Percentiles rank a stretch among this genome's conserved stretches.
Evolutionary conservation across 2,113 vertebrate genomes (phyloP).

Genomic region (Istiophorus platypterus): DNA sequence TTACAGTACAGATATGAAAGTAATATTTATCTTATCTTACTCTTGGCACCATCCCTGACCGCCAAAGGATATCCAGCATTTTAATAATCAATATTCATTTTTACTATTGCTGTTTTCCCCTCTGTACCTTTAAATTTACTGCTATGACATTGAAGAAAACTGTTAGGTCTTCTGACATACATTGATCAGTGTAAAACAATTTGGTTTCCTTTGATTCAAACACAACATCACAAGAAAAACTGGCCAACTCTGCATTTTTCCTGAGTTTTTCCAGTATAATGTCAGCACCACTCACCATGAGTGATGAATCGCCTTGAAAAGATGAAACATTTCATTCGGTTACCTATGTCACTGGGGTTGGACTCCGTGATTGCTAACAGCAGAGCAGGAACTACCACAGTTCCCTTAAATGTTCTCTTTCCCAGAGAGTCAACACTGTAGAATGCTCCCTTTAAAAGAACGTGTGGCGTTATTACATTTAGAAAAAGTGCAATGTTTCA

Average conservation of each 20-base stretch:
- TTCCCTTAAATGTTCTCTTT: neutral
- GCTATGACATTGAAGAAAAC: neutral
- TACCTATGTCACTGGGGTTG: constrained; percentile 2
- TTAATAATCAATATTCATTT: neutral
- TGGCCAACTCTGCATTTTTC: constrained; percentile 11
- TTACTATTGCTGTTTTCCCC: neutral
- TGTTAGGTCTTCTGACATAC: neutral
- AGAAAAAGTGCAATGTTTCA: neutral
- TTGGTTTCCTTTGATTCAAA: neutral
- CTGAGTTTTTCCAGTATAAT: neutral
- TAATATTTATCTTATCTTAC: no score
- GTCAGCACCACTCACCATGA: neutral
- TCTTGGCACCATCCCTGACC: no score
- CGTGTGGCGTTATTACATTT: neutral
- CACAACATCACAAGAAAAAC: constrained; percentile 4
- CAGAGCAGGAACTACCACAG: constrained; percentile 2
- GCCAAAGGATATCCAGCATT: neutral
- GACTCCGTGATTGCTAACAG: constrained; percentile 1
- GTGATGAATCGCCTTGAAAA: constrained; percentile 41
- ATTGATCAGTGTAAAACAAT: neutral
- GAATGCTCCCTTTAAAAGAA: neutral
- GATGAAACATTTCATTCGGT: neutral
- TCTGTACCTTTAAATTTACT: neutral
- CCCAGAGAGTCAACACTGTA: neutral
- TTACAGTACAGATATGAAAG: no score